A percentile compares a stretch with the other conserved stretches of the same genome.
Evolutionary conservation across 2,888 invertebrate genomes (phyloP).

Genomic region (Drosophila helvetica): DNA sequence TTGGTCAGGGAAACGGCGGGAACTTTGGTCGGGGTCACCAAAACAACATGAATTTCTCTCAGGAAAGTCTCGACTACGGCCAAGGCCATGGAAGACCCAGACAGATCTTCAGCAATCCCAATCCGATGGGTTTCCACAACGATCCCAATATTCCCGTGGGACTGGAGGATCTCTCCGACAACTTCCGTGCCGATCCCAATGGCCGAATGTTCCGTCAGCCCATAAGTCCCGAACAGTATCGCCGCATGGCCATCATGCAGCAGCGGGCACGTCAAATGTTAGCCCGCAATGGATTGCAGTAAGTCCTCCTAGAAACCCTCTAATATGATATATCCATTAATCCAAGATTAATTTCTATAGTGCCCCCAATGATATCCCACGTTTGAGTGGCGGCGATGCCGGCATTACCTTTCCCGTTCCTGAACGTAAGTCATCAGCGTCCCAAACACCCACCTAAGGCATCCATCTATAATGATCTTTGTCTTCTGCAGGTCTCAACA

Average conservation of each 20-base stretch:
- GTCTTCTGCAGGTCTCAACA: neutral
- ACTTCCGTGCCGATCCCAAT: constrained; percentile 1
- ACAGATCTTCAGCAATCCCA: neutral
- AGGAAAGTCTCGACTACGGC: neutral
- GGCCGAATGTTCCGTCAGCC: neutral
- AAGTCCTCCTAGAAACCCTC: constrained; percentile 2
- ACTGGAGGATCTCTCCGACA: constrained; percentile 11
- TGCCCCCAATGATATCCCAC: neutral
- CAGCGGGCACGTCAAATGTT: constrained; percentile 33
- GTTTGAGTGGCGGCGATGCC: neutral
- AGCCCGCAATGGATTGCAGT: constrained; percentile 49
- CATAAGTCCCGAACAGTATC: constrained; percentile 23
- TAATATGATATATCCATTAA: neutral
- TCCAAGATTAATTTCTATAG: neutral
- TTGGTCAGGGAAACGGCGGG: neutral
- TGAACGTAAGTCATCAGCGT: neutral
- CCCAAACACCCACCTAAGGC: neutral
- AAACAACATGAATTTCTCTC: neutral
- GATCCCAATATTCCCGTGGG: neutral
- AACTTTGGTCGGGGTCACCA: neutral
- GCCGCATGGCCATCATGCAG: constrained; percentile 12
- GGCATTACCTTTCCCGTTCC: neutral
- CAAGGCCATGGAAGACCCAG: neutral
- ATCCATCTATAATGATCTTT: neutral
- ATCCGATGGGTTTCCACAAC: neutral